Conservation (phyloP, 2,113 vertebrate genomes). For the Neomonachus schauinslandi region DNA sequence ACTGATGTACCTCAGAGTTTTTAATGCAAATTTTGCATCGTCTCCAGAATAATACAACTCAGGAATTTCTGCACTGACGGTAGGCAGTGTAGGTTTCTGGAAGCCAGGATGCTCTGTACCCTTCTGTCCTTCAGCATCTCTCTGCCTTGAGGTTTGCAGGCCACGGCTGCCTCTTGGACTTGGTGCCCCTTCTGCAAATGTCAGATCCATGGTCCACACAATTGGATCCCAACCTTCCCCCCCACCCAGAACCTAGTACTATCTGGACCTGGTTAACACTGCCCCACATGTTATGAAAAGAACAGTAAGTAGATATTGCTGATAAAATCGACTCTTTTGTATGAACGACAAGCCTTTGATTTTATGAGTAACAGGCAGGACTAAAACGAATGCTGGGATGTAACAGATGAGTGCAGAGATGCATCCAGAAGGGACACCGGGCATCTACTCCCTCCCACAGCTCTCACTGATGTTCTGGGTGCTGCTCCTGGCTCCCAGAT, state of each 20-base stretch:
- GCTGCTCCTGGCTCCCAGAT: background rate
- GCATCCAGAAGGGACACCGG: no score
- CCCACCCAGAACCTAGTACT: no score
- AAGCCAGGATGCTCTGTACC: background rate
- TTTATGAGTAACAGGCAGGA: background rate
- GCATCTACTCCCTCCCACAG: background rate
- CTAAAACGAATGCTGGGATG: background rate
- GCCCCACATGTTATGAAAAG: background rate
- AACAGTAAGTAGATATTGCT: background rate
- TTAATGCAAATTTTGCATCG: background rate
- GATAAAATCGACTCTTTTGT: background rate
- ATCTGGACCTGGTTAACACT: background rate
- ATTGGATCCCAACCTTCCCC: background rate
- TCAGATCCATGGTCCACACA: fast-evolving
- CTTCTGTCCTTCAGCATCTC: background rate
- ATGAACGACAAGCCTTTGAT: background rate
- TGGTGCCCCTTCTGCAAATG: no score
- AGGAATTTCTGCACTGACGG: background rate
- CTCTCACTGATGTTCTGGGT: no score
- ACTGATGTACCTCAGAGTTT: background rate
- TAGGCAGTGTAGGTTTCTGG: background rate
- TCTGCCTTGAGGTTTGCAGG: background rate
- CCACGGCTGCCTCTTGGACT: fast-evolving
- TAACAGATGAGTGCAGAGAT: background rate
- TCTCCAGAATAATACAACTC: background rate